These are phyloP conservation scores for Caenorhabditis angaria DNA, from an alignment of 2,888 invertebrate species.

Conservation along the genomic window DNA sequence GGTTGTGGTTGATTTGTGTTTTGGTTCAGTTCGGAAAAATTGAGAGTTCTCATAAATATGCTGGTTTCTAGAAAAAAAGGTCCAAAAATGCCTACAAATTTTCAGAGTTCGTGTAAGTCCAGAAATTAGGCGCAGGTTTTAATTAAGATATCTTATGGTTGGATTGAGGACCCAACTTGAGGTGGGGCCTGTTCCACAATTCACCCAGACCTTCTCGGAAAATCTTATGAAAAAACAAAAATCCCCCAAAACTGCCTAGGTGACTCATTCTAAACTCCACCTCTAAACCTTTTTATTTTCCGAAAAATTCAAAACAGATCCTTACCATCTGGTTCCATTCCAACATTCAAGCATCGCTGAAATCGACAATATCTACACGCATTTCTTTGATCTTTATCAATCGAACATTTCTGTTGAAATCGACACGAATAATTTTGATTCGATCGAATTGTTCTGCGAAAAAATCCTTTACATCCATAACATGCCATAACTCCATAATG, in stretches of 20 bases:
- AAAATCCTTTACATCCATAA: slow-evolving; percentile 57
- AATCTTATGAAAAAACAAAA: no score
- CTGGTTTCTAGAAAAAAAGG: neutral
- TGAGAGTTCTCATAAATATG: no score
- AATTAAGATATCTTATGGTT: neutral
- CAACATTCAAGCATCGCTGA: slow-evolving; percentile 68
- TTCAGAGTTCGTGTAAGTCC: neutral
- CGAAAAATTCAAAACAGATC: no score
- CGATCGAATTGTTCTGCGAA: neutral
- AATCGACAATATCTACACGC: slow-evolving; percentile 70
- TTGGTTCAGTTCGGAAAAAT: neutral
- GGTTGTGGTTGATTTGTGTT: slow-evolving; percentile 12
- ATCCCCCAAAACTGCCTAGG: no score
- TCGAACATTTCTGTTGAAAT: slow-evolving; percentile 2
- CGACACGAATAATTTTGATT: slow-evolving; percentile 2
- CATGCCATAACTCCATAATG: slow-evolving; percentile 70
- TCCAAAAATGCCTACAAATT: neutral
- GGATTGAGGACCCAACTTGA: neutral
- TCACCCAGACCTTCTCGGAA: no score
- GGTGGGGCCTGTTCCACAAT: no score
- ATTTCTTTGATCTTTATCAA: slow-evolving; percentile 34
- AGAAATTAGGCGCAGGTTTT: neutral
- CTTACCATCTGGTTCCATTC: slow-evolving; percentile 67
- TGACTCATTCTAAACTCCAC: no score
- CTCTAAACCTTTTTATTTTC: no score